phyloP scores from a whole-genome alignment of 2,888 invertebrate species.

The Hirudinaria manillensis region DNA sequence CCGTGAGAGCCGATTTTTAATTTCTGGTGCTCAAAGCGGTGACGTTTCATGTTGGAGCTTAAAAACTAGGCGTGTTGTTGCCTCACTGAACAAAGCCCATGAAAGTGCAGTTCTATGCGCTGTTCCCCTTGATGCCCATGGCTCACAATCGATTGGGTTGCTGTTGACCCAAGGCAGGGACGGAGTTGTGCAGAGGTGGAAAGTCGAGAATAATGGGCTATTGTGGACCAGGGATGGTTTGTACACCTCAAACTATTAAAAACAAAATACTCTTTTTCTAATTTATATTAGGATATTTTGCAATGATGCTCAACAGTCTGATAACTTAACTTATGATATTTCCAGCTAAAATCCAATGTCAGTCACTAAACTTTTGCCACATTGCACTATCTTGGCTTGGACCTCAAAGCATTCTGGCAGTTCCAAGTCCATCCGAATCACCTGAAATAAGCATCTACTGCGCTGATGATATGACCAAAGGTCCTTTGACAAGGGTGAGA shows the following conservation, averaged over 20 bases:
- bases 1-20: neutral
- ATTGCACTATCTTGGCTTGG: neutral
- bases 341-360: neutral
- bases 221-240: conserved; percentile 16
- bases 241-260: neutral
- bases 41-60: conserved; percentile 1
- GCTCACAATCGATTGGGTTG: neutral
- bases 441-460: neutral
- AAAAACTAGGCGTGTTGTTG: conserved; percentile 1
- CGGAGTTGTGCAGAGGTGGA: conserved; percentile 15
- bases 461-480: neutral
- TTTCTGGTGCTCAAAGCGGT: conserved; percentile 17
- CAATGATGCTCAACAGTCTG: too few species aligned
- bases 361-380: conserved; percentile 1
- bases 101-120: conserved; percentile 4
- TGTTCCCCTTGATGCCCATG: neutral
- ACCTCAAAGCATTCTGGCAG: neutral
- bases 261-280: too few species aligned
- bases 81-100: neutral
- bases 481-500: neutral
- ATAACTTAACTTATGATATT: neutral
- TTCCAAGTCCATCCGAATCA: neutral
- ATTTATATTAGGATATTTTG: too few species aligned
- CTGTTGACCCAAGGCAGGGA: conserved; percentile 22
- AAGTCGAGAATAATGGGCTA: neutral